Conservation (phyloP, 2,888 invertebrate species). For the Polylopha cassiicola region DNA sequence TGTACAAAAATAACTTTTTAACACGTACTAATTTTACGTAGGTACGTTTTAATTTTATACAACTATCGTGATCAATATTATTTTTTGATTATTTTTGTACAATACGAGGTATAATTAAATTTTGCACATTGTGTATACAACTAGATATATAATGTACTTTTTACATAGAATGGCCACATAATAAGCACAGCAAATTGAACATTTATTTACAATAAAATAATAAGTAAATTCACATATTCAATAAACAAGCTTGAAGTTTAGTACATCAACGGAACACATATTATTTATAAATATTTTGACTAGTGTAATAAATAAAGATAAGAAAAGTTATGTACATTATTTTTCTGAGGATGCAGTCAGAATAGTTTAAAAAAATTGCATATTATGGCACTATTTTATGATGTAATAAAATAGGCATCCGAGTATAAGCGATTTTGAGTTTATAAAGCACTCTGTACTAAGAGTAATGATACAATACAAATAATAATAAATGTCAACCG, state of each 20-base stretch:
- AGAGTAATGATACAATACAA: constrained; percentile 23
- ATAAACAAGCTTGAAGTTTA: constrained; percentile 8
- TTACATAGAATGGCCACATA: constrained; percentile 62
- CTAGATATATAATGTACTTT: constrained; percentile 24
- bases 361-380: constrained; percentile 28
- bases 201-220: constrained; percentile 59
- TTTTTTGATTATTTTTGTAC: constrained; percentile 13
- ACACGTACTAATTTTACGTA: background rate
- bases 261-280: constrained; percentile 8
- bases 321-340: constrained; percentile 31
- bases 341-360: constrained; percentile 39
- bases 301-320: constrained; percentile 22
- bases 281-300: constrained; percentile 22
- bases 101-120: constrained; percentile 8
- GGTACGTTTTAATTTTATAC: constrained; percentile 15
- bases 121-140: constrained; percentile 14
- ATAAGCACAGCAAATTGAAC: constrained; percentile 45
- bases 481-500: constrained; percentile 27
- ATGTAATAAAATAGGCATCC: constrained; percentile 58
- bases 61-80: constrained; percentile 8
- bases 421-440: constrained; percentile 51
- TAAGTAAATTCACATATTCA: constrained; percentile 59
- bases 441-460: constrained; percentile 24
- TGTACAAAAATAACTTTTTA: constrained; percentile 22
- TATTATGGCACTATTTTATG: constrained; percentile 69